These are phyloP conservation scores for Panopea generosa DNA, from an alignment of 2,888 invertebrate genomes.

Conservation along the genomic window DNA sequence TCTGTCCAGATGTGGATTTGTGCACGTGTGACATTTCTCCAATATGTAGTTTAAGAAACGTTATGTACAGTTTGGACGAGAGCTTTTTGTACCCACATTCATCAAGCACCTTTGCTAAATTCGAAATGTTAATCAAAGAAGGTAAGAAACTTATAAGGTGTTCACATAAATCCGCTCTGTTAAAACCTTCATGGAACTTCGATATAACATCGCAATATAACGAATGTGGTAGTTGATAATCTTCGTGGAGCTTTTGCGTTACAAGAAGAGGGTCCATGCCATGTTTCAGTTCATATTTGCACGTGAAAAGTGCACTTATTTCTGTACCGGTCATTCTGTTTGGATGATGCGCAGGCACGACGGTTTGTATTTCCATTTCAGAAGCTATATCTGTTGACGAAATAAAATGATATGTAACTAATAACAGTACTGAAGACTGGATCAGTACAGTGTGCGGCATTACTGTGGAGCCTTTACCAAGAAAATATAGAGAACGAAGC, in stretches of 20 bases:
- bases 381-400: too few species aligned
- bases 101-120: constrained; percentile 2
- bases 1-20: constrained; percentile 10
- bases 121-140: not conserved
- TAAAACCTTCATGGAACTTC: not conserved
- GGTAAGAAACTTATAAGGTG: constrained; percentile 4
- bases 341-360: too few species aligned
- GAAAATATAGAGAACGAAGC: too few species aligned
- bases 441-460: too few species aligned
- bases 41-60: not conserved
- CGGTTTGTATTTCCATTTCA: too few species aligned
- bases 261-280: not conserved
- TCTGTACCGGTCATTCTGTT: not conserved
- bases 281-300: not conserved
- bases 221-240: not conserved
- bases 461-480: too few species aligned
- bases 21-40: not conserved
- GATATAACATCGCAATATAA: not conserved
- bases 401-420: too few species aligned
- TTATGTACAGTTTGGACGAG: constrained; percentile 8
- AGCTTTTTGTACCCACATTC: constrained; percentile 32
- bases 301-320: not conserved
- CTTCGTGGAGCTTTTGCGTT: not conserved
- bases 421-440: too few species aligned
- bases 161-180: not conserved